Percentiles rank a stretch among this genome's conserved stretches.
Conservation (phyloP, 92 coral and sea anemone species). For the Muricea muricata region DNA sequence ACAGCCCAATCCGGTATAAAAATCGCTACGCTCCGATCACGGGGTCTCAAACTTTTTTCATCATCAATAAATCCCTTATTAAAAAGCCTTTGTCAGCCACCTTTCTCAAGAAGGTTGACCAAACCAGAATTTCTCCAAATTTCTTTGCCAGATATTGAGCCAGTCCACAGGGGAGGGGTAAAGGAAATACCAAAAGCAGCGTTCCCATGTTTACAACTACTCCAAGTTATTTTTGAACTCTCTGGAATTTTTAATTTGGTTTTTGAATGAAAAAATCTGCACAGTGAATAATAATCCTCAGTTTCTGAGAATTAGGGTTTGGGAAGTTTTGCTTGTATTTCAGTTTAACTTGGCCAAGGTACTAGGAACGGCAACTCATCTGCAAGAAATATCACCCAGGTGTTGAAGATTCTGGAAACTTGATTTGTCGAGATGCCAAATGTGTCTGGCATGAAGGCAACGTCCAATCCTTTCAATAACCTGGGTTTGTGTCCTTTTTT, state of each 20-base stretch:
- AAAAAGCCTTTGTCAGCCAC: no score
- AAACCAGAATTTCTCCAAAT: no score
- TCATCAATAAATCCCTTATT: no score
- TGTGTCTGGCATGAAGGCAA: conserved; percentile 35
- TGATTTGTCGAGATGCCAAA: conserved; percentile 30
- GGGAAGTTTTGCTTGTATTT: conserved; percentile 10
- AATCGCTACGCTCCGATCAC: no score
- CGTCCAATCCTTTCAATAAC: conserved; percentile 53
- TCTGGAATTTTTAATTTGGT: no score
- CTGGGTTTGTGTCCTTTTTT: conserved; percentile 9
- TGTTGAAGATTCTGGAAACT: conserved; percentile 30
- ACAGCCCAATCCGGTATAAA: no score
- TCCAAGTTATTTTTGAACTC: no score
- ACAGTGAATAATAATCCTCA: conserved; percentile 37
- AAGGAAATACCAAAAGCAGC: conserved; percentile 13
- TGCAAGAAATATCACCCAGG: conserved; percentile 32
- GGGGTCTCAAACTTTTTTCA: no score
- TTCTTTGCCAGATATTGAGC: conserved; percentile 35
- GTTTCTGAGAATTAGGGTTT: conserved; percentile 22
- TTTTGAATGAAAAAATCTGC: no score
- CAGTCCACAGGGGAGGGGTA: conserved; percentile 39
- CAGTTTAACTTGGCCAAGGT: conserved; percentile 25
- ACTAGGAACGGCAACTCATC: conserved; percentile 29
- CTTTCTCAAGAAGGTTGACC: conserved; percentile 25
- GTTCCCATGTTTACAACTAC: conserved; percentile 24